These are phyloP conservation scores for Patiria pectinifera DNA, from an alignment of 53 echinoderm and acorn worm genomes.

Conservation along the genomic window DNA sequence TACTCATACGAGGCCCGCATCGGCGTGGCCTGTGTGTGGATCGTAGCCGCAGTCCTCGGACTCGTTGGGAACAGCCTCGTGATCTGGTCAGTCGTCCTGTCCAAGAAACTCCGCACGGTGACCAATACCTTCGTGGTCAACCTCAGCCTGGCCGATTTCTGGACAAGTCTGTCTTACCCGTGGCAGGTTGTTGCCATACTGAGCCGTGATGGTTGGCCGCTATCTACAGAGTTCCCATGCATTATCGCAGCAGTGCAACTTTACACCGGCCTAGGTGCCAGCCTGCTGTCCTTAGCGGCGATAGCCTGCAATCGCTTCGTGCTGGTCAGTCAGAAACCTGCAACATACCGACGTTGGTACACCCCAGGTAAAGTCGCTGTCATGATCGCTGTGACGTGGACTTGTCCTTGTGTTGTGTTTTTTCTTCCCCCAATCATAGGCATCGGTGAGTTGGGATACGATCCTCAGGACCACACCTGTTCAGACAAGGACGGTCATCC, in stretches of 20 bases:
- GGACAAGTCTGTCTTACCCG: constrained; percentile 55
- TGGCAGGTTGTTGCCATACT: constrained; percentile 39
- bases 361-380: constrained; percentile 9
- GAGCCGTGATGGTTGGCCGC: constrained; percentile 9
- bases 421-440: constrained; percentile 39
- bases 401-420: constrained; percentile 43
- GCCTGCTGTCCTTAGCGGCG: constrained; percentile 23
- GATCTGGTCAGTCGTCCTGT: constrained; percentile 46
- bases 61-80: constrained; percentile 56
- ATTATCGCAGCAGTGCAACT: constrained; percentile 34
- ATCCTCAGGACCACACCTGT: constrained; percentile 46
- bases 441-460: constrained; percentile 42
- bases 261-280: constrained; percentile 50
- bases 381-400: constrained; percentile 66
- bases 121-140: constrained; percentile 60
- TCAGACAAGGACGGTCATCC: constrained; percentile 46
- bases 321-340: constrained; percentile 21
- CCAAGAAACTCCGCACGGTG: constrained; percentile 43
- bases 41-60: constrained; percentile 27
- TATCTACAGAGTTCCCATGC: constrained; percentile 27
- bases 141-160: constrained; percentile 55
- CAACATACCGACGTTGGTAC: constrained; percentile 23
- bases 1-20: constrained; percentile 19
- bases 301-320: constrained; percentile 49
- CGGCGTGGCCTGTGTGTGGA: constrained; percentile 12